Base-by-base conservation (phyloP, 2,797 vertebrate species). In the Melanotaenia boesemani region DNA sequence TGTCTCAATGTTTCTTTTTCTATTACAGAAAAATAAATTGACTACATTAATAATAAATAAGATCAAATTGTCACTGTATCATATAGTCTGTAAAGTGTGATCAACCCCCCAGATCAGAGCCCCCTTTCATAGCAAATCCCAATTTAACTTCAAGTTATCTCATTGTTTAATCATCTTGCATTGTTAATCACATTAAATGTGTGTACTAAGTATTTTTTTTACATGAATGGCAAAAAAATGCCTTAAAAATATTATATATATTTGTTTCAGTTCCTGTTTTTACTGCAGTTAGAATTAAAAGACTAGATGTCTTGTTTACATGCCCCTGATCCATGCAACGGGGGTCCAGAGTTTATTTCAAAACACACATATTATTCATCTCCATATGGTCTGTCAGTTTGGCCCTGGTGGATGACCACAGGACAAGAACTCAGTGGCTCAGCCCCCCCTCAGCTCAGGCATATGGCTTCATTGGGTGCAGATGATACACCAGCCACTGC, bases 351-450 rank as follows among this genome's bases (percentile, higher is more conserved):
- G 58, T 60, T 67, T 50, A 37, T 70, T 34, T 75, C 20, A 66
- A 79, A 81, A 74, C 55, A 66, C 28, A 54, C 65, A 70, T 26
- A 72, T 74, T 76, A 79, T 77, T 75, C 50, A 62, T 65, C 67
- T 77, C 88, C 87, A 92, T 92, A 88, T 91, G 88, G 74, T 67
- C 55, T 0, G 65, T 44, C 80, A 77, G 80, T 85, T 88, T 89
- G 76, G 84, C 69, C 65, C 58, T 7, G 59, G 73, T 59, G 54
- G 68, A 72, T 63, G 74, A 84, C 80, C 79, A 80, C 80, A 77
- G 77, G 80, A 86, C 75, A 72, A 58, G 57, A 57, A 18, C 72
- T 80, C 61, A 22, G 60, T 34, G 56, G 83, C 39, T 60, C 70
- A 63, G 71, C 75, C 80, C 74, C 12, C 80, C 83, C 83, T 69